Evolutionary conservation across 2,797 vertebrate species (phyloP), one percentile per base, ranked within the genome.

Genomic region (Enteromius viviparus): DNA sequence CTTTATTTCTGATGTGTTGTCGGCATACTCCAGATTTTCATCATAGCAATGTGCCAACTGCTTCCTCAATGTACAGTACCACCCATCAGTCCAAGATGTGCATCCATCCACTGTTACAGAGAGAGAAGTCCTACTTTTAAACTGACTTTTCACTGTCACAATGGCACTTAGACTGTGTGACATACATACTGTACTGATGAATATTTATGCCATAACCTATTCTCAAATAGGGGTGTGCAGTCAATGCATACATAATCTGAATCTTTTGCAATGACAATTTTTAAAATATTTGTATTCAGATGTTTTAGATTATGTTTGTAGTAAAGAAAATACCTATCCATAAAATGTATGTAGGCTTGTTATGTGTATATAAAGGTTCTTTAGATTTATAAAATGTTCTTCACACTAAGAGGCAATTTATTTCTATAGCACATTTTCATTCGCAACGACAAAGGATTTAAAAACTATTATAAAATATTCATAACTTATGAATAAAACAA

Each of bases 1-100:
- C 55, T 84, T 58, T 34, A 34, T 51, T 83, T 85, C 40, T 78
- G 82, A 82, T 85, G 65, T 49, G 78, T 42, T 86, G 68, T 72
- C 78, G 32, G 76, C 34, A 70, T 76, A 64, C 80, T 75, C 34
- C 40, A 78, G 26, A 83, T 84, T 84, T 79, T 85, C 76, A 83
- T 79, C 81, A 71, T 21, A 21, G 69, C n/a, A 81, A 47, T 72
- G 49, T 85, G 80, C 86, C 65, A 60, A 83, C 82, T 87, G 76
- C 84, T 71, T 83, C 58, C 82, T 84, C 76, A 42, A 29, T 80
- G 70, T 37, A 42, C 40, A 42, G 40, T 42, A 77, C 37, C 76
- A 74, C 40, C 58, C 71, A 40, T 76, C 80, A 76, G 55, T 60
- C 70, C 64, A n/a, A 69, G 40, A 83, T 62, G 17, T 70, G 40